Conservation (phyloP, 2,888 invertebrate genomes). For the Cerceris rybyensis region DNA sequence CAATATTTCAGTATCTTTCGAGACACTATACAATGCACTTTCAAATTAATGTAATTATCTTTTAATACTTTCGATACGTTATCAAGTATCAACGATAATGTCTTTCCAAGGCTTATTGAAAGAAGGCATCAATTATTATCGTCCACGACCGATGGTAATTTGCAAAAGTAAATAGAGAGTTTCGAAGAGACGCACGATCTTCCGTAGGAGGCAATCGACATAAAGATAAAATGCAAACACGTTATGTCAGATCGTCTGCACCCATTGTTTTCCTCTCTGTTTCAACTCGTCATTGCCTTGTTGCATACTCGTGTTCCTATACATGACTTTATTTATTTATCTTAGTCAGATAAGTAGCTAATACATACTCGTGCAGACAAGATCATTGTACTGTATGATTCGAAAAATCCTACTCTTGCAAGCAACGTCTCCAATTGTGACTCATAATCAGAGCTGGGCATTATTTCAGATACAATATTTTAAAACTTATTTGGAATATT, state of each 20-base stretch:
- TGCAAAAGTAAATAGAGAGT: neutral
- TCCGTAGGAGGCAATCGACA: slow-evolving; percentile 17
- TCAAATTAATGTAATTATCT: neutral
- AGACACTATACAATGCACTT: neutral
- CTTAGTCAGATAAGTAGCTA: neutral
- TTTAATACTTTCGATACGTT: neutral
- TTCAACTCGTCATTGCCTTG: neutral
- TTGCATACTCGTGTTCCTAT: slow-evolving; percentile 4
- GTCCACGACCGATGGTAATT: neutral
- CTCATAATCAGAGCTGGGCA: too few relatives aligned
- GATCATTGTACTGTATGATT: slow-evolving; percentile 1
- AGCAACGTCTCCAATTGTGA: neutral
- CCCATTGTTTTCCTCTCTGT: slow-evolving; percentile 6
- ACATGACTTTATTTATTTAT: slow-evolving; percentile 23
- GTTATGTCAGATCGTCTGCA: slow-evolving; percentile 15
- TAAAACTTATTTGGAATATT: too few relatives aligned
- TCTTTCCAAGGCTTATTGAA: too few relatives aligned
- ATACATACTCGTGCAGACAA: slow-evolving; percentile 11
- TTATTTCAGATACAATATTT: too few relatives aligned
- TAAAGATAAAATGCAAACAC: slow-evolving; percentile 21
- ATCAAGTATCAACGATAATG: neutral
- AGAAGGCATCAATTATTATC: neutral
- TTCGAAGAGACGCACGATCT: slow-evolving; percentile 6
- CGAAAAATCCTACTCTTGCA: neutral
- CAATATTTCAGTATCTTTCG: neutral